Conservation (phyloP, 2,113 vertebrate species). For the Varanus komodoensis region DNA sequence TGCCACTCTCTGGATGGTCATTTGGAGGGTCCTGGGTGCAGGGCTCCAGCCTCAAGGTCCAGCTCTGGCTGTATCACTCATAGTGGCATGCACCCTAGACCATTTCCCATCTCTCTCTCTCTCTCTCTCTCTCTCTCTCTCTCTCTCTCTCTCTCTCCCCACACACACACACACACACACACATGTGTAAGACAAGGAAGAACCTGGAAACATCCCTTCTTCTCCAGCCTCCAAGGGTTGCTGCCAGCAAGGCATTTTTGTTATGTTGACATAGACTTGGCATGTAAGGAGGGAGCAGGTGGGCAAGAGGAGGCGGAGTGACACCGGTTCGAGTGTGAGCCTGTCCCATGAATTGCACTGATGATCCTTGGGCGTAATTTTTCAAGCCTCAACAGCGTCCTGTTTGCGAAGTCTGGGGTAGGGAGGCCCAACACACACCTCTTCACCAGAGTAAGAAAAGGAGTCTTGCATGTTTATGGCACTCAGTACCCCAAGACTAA, state of each 20-base stretch:
- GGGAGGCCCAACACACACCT: background rate
- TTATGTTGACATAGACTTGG: conserved; percentile 7
- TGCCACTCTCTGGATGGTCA: too few species aligned
- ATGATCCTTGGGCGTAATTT: background rate
- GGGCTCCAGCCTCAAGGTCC: too few species aligned
- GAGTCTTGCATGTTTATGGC: background rate
- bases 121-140: background rate
- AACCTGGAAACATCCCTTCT: background rate
- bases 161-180: too few species aligned
- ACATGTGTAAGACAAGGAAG: background rate
- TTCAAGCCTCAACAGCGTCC: conserved; percentile 12
- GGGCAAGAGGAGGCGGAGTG: conserved; percentile 9
- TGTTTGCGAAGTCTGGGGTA: background rate
- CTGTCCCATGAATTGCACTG: background rate
- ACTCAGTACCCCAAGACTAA: background rate
- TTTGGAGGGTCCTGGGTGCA: too few species aligned
- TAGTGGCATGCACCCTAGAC: background rate
- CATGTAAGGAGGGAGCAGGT: background rate
- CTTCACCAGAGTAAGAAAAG: too few species aligned
- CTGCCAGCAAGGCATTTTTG: background rate
- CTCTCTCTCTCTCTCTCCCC: background rate
- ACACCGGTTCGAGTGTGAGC: background rate
- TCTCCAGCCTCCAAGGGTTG: background rate
- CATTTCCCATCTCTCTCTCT: background rate
- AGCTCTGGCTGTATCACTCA: background rate